A percentile compares a stretch with the other conserved stretches of the same genome.
Conservation (phyloP, 2,888 invertebrate genomes). For the Coecobrya sp. region DNA sequence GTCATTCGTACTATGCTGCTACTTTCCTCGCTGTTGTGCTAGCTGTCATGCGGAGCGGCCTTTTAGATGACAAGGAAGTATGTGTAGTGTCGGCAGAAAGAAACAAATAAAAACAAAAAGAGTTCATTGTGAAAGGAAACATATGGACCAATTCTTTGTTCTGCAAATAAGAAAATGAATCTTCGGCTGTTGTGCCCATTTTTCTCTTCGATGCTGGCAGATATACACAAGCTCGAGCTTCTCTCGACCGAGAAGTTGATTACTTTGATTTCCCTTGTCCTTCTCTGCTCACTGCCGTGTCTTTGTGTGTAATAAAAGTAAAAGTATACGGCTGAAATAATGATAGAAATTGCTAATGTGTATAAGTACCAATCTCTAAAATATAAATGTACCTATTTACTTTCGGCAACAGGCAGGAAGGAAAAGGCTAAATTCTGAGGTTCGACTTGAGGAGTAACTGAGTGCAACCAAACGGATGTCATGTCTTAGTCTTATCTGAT, state of each 20-base stretch:
- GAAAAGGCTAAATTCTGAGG: too few species aligned
- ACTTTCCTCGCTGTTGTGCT: neutral
- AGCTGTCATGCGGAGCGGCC: slow-evolving; percentile 28
- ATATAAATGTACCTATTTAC: too few species aligned
- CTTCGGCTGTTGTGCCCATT: neutral
- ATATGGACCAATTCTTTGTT: neutral
- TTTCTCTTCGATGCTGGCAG: neutral
- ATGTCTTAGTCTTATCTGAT: slow-evolving; percentile 6
- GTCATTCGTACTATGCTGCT: neutral
- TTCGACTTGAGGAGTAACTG: neutral
- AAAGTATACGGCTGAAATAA: neutral
- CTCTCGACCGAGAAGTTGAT: slow-evolving; percentile 23
- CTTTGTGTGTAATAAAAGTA: slow-evolving; percentile 1
- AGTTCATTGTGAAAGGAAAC: slow-evolving; percentile 10
- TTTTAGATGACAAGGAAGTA: slow-evolving; percentile 8
- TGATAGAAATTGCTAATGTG: neutral
- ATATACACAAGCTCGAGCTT: neutral
- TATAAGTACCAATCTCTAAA: neutral
- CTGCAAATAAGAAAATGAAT: neutral
- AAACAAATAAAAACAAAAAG: neutral
- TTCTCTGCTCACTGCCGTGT: neutral
- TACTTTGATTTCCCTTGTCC: slow-evolving; percentile 32
- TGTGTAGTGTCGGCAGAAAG: neutral
- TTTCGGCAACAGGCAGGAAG: too few species aligned
- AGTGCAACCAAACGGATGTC: neutral